Conservation (phyloP, 2,113 vertebrate species). For the Zosterops lateralis region DNA sequence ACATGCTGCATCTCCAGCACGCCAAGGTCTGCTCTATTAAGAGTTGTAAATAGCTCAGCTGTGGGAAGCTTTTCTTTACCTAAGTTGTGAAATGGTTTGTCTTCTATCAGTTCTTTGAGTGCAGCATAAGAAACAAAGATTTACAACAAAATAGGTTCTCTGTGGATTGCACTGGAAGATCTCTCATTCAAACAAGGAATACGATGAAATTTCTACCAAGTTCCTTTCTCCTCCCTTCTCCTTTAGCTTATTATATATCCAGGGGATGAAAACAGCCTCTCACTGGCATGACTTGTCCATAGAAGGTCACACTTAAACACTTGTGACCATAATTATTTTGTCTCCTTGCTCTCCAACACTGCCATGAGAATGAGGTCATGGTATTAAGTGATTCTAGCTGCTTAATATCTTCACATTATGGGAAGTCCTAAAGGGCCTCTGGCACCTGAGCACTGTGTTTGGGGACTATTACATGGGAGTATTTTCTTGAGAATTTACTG, state of each 20-base stretch:
- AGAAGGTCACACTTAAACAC: neutral
- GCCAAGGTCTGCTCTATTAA: neutral
- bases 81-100: neutral
- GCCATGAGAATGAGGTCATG: neutral
- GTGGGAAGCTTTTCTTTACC: neutral
- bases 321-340: neutral
- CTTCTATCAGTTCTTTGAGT: neutral
- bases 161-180: neutral
- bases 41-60: neutral
- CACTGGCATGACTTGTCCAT: neutral
- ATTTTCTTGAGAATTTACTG: neutral
- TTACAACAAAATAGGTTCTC: neutral
- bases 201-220: neutral
- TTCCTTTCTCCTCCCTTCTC: neutral
- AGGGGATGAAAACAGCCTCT: neutral
- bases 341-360: neutral
- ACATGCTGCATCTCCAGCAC: neutral
- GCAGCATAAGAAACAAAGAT: neutral
- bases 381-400: neutral
- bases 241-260: neutral
- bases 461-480: neutral
- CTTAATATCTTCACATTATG: neutral
- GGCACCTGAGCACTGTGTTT: neutral
- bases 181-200: neutral
- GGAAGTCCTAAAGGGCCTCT: neutral